phyloP scores from a whole-genome alignment of 2,797 vertebrate species.

The Crocodylus rhombifer region DNA sequence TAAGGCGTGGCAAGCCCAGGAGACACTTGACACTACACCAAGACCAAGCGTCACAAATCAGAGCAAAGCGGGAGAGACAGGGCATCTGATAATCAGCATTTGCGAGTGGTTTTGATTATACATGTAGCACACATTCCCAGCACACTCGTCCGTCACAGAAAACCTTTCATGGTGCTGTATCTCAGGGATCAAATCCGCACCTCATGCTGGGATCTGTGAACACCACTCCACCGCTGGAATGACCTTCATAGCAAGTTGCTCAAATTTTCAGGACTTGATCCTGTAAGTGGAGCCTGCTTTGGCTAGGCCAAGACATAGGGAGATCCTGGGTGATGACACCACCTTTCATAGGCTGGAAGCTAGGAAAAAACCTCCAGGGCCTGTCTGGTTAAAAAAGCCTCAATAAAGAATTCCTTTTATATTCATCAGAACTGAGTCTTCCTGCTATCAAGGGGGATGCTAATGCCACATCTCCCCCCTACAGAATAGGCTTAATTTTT shows the following conservation, averaged over 20 bases:
- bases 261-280: not conserved
- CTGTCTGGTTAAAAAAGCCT: not conserved
- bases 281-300: not conserved
- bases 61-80: slow-evolving; percentile 1
- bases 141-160: slow-evolving; percentile 1
- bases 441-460: not conserved
- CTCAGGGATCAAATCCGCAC: slow-evolving; percentile 6
- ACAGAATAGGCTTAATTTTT: accelerated
- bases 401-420: not conserved
- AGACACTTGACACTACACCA: not conserved
- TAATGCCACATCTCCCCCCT: accelerated
- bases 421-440: not conserved
- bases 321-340: not conserved
- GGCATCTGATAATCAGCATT: not conserved
- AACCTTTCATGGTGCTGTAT: slow-evolving; percentile 3
- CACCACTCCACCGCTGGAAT: not conserved
- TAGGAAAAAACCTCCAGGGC: not conserved
- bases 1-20: not conserved
- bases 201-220: slow-evolving; percentile 2
- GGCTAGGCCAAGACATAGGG: not conserved
- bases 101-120: not conserved
- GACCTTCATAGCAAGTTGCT: not conserved
- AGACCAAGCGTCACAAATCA: slow-evolving; percentile 1
- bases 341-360: not conserved
- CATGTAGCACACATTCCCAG: not conserved